Evolutionary conservation across 2,797 vertebrate genomes (phyloP), one percentile per base, ranked within the genome.

Genomic region (Sphaeramia orbicularis): DNA sequence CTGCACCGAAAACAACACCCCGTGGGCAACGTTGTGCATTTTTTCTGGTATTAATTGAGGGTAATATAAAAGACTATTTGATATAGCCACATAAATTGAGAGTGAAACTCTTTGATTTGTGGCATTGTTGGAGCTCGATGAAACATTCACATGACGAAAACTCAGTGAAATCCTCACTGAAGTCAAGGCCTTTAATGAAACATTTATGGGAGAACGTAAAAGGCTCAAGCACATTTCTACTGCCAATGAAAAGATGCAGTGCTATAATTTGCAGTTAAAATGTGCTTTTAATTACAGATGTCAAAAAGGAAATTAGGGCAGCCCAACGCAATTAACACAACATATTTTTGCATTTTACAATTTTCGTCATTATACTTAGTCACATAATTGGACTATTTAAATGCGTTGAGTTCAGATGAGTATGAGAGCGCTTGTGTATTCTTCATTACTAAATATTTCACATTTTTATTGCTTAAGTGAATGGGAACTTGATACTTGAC

Each of bases 61-160:
- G 52, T 64, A 65, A 84, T 53, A 74, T 81, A 52, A 57, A n/a
- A 52, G 14, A 53, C 38, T 47, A 45, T 80, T 68, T 82, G 68
- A 83, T 56, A 52, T 4, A 45, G 24, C 9, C 3, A 50, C 68
- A 52, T 63, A 27, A 71, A 77, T 30, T 32, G 38, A 66, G 56
- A 71, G 30, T 4, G 55, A 73, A 77, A 44, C 41, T 41, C 48
- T 78, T 85, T 89, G 76, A 81, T 81, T 76, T 40, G 61, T 15
- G 4, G 55, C 37, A 65, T 84, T 87, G 84, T 87, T 86, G 2
- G 27, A 74, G 55, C 57, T 0, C 27, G 65, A 76, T 78, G 64
- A 86, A 83, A 81, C 30, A 1, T 60, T 61, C 50, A 57, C 69
- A 84, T 87, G 86, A 89, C 14, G 72, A 86, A 89, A 89, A 86